A percentile compares a stretch with the other conserved stretches of the same genome.
Conservation (phyloP, 1,140 invertebrate genomes). For the Zophobas atratus region DNA sequence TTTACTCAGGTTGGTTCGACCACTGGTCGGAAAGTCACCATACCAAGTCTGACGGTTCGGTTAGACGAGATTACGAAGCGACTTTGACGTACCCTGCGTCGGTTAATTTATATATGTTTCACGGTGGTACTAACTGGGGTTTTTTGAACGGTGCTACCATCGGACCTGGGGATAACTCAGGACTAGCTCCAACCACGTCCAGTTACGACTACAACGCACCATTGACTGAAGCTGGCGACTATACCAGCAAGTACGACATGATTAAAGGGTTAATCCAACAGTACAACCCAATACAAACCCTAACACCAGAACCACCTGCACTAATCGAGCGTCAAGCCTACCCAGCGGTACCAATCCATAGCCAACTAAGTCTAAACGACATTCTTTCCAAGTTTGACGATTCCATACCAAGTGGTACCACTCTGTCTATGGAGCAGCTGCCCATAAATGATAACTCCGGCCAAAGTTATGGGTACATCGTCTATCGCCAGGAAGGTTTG, state of each 20-base stretch:
- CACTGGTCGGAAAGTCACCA: background rate
- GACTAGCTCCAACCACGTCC: conserved; percentile 70
- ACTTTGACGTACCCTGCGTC: conserved; percentile 68
- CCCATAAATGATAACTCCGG: conserved; percentile 71
- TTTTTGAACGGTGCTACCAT: conserved; percentile 75
- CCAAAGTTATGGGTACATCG: conserved; percentile 74
- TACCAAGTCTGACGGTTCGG: conserved; percentile 49
- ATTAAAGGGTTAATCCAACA: conserved; percentile 62
- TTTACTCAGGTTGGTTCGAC: too few species aligned
- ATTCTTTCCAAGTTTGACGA: conserved; percentile 57
- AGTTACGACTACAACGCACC: conserved; percentile 74
- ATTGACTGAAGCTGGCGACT: conserved; percentile 70
- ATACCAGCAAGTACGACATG: conserved; percentile 68
- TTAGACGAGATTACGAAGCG: conserved; percentile 51
- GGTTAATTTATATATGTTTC: conserved; percentile 81
- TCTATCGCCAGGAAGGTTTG: conserved; percentile 68
- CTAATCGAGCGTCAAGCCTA: conserved; percentile 64
- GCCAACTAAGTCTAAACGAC: conserved; percentile 60
- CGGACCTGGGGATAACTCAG: conserved; percentile 47
- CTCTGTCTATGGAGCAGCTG: conserved; percentile 72
- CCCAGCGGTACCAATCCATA: conserved; percentile 51
- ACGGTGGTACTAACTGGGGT: conserved; percentile 80
- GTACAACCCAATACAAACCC: conserved; percentile 67
- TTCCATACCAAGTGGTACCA: conserved; percentile 50
- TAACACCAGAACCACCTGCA: conserved; percentile 63